Base-by-base conservation (phyloP, 2,888 invertebrate genomes). In the Pollenia angustigena region DNA sequence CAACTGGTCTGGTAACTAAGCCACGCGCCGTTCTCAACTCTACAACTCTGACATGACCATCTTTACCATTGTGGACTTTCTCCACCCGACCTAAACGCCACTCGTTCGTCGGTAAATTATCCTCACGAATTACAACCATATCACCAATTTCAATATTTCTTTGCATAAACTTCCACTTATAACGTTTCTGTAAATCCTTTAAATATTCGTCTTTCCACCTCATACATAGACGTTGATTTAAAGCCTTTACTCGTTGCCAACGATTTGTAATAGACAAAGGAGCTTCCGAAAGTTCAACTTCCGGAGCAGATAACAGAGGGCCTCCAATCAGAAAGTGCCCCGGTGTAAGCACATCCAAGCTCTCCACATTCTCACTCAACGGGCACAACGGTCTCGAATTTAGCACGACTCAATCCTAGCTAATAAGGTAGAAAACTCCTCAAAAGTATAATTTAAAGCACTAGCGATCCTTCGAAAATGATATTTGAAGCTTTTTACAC, bases 301-400 rank as follows among this genome's bases (percentile, higher is more conserved):
- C 84, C 0, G 84, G 50, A 1, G 78, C 56, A 9, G 74, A 10
- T 7, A 79, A 71, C 40, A 85, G 64, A 32, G 80, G 84, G 16
- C 81, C 80, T 9, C 86, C 81, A 62, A 82, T 76, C 3, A 79
- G 46, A 68, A 85, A 85, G 32, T 85, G 76, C 11, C 81, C 87
- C 6, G 87, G 87, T 0, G 78, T 85, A 1, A 81, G 54, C 60
- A 44, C 60, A 16, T 72, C 48, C 12, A 82, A 23, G 16, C 56
- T 44, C 1, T 50, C 40, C 1, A 44, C 7, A 60, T 71, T 69
- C 0, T 81, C 81, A 2, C 52, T 60, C 16, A 71, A 23, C 0
- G 74, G 64, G 42, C 54, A 78, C 7, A 81, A 48, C 0, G 81
- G 87, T 42, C 84, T 66, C 11, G 87, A 88, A 46, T 87, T 88